Percentiles rank a stretch among this genome's conserved stretches.
phyloP scores from a whole-genome alignment of 1,140 invertebrate species.

The Zaprionus taronus region DNA sequence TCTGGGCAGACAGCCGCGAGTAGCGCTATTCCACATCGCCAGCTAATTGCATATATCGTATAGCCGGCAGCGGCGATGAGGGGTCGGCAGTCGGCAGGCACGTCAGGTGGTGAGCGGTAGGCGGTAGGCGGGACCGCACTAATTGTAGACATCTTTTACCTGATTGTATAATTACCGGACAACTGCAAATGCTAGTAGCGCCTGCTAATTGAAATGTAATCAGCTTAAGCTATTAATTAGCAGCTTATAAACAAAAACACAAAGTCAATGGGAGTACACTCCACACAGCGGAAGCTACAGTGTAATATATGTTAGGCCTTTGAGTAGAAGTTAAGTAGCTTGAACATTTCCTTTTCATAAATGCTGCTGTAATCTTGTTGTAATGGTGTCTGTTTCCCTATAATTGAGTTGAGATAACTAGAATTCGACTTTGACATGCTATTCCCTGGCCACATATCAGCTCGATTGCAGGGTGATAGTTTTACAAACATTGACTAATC shows the following conservation, averaged over 20 bases:
- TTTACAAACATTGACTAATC: constrained; percentile 51
- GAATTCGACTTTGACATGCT: background rate
- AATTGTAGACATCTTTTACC: constrained; percentile 72
- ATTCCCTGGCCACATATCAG: background rate
- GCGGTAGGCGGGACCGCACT: constrained; percentile 25
- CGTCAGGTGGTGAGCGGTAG: constrained; percentile 4
- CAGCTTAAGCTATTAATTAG: constrained; percentile 48
- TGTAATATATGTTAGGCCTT: background rate
- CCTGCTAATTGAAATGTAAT: constrained; percentile 71
- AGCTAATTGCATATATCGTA: constrained; percentile 72
- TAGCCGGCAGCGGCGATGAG: constrained; percentile 9
- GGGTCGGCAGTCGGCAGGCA: background rate
- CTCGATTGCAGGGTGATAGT: constrained; percentile 19
- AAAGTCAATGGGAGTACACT: constrained; percentile 6
- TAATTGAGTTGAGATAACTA: background rate
- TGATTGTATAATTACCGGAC: constrained; percentile 62
- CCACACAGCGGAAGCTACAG: background rate
- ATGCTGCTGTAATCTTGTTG: too few relatives aligned
- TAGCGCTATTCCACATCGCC: constrained; percentile 45
- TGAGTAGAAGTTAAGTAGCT: background rate
- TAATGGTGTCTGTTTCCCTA: background rate
- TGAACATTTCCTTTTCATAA: background rate
- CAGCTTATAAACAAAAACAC: constrained; percentile 20
- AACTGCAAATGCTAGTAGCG: constrained; percentile 38
- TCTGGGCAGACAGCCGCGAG: constrained; percentile 70